These are phyloP conservation scores for Nylanderia fulva DNA, from an alignment of 1,140 invertebrate species.

Conservation along the genomic window DNA sequence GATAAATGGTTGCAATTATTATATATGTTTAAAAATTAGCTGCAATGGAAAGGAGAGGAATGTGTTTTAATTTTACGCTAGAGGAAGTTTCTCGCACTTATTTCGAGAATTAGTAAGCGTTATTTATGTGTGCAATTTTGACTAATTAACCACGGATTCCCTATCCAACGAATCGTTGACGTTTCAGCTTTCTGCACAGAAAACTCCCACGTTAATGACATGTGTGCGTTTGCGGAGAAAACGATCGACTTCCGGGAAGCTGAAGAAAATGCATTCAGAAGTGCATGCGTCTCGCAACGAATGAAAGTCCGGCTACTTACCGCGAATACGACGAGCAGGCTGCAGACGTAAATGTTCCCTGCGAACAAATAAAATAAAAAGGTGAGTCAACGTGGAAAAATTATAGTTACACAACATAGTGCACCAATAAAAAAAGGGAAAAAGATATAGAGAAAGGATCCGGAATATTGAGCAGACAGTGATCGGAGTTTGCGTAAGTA, in stretches of 20 bases:
- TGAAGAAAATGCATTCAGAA: conserved; percentile 42
- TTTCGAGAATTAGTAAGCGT: neutral
- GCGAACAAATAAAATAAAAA: conserved; percentile 52
- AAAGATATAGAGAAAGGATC: conserved; percentile 44
- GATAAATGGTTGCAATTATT: neutral
- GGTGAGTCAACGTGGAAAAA: conserved; percentile 11
- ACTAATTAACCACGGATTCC: conserved; percentile 5
- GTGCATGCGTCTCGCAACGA: neutral
- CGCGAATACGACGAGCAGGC: conserved; percentile 64
- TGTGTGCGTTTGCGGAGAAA: conserved; percentile 40
- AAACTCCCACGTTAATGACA: conserved; percentile 15
- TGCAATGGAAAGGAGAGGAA: neutral
- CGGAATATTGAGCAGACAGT: conserved; percentile 14
- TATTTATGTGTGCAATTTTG: conserved; percentile 21
- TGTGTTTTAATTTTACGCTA: conserved; percentile 9
- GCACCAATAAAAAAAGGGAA: neutral
- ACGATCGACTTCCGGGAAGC: conserved; percentile 55
- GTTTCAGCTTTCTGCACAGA: neutral
- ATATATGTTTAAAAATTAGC: neutral
- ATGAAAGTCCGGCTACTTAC: conserved; percentile 69
- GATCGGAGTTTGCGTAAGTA: conserved; percentile 42
- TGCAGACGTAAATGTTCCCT: conserved; percentile 67
- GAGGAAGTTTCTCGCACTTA: neutral
- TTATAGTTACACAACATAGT: conserved; percentile 20
- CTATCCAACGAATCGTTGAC: neutral